Percentiles rank a stretch among this genome's conserved stretches.
Evolutionary conservation across 2,888 invertebrate species (phyloP).

Genomic region (Drosophila seclusa): DNA sequence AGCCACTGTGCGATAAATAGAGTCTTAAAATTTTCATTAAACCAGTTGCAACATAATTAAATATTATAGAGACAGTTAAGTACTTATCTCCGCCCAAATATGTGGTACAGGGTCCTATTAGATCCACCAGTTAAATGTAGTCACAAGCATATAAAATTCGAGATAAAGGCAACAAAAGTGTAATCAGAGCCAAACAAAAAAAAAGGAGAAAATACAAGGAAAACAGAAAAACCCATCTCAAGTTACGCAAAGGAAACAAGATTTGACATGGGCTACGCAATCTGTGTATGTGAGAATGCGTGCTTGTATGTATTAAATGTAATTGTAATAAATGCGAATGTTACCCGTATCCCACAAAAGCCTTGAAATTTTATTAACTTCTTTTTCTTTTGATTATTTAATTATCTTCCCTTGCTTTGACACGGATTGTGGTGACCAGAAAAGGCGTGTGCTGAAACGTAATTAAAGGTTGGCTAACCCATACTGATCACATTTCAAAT

Average conservation of each 20-base stretch:
- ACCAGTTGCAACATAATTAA: slow-evolving; percentile 6
- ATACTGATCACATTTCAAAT: slow-evolving; percentile 6
- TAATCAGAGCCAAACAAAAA: slow-evolving; percentile 13
- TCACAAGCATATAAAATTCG: slow-evolving; percentile 33
- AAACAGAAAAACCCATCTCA: background rate
- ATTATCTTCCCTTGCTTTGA: slow-evolving; percentile 11
- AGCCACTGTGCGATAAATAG: too few relatives aligned
- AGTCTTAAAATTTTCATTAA: background rate
- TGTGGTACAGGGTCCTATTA: background rate
- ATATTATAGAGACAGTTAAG: slow-evolving; percentile 33
- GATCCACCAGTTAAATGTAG: slow-evolving; percentile 16
- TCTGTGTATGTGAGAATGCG: background rate
- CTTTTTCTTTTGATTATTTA: slow-evolving; percentile 9
- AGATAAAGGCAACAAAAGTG: slow-evolving; percentile 17
- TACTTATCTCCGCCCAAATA: background rate
- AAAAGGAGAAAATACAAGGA: background rate
- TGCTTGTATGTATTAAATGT: slow-evolving; percentile 42
- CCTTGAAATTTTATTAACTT: slow-evolving; percentile 4
- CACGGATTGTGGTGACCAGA: background rate
- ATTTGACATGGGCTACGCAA: slow-evolving; percentile 16
- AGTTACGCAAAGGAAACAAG: slow-evolving; percentile 18
- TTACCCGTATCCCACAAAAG: slow-evolving; percentile 53
- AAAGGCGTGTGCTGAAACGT: slow-evolving; percentile 13
- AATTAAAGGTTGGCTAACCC: slow-evolving; percentile 21
- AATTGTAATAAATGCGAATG: slow-evolving; percentile 71